phyloP scores from a whole-genome alignment of 2,797 vertebrate genomes.

The Neopelma chrysocephalum region DNA sequence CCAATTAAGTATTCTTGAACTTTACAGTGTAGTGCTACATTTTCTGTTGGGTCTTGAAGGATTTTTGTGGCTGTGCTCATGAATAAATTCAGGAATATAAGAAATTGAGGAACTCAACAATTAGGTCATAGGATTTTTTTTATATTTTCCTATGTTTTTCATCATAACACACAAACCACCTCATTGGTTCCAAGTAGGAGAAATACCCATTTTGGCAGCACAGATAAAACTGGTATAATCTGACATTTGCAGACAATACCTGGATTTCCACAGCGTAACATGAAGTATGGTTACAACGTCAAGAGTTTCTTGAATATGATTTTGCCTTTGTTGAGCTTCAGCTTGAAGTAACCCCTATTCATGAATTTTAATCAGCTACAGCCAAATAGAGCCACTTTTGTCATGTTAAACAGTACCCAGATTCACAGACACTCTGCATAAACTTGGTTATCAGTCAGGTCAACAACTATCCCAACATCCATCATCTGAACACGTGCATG shows the following conservation, averaged over 20 bases:
- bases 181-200: neutral
- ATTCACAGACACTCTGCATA: neutral
- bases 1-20: conserved; percentile 40
- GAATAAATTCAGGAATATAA: neutral
- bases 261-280: neutral
- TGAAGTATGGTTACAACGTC: neutral
- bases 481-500: neutral
- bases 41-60: conserved; percentile 21
- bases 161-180: neutral
- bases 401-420: neutral
- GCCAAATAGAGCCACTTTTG: neutral
- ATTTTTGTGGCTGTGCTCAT: neutral
- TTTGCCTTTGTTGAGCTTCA: neutral
- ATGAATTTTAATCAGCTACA: neutral
- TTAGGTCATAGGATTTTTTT: neutral
- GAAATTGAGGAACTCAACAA: neutral
- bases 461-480: neutral
- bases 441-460: neutral
- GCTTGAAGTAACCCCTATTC: neutral
- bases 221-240: neutral
- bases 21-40: neutral
- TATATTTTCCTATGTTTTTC: neutral
- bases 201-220: neutral
- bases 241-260: neutral
- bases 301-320: neutral